phyloP scores from a whole-genome alignment of 2,113 vertebrate genomes.

The Odocoileus virginianus region DNA sequence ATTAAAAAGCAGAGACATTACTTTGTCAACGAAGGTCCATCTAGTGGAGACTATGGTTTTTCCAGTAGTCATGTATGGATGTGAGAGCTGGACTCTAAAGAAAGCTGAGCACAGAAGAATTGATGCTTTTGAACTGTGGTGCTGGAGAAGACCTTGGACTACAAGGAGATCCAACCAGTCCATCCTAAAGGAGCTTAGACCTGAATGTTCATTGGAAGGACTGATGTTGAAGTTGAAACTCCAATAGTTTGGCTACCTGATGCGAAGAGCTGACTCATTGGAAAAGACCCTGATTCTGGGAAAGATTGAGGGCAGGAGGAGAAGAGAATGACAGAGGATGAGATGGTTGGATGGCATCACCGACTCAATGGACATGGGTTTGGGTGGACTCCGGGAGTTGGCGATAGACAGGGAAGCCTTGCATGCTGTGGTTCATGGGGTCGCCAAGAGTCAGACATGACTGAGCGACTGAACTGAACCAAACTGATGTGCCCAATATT shows the following conservation, averaged over 20 bases:
- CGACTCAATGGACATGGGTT: neutral
- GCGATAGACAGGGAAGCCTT: neutral
- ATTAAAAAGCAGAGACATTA: neutral
- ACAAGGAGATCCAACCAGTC: neutral
- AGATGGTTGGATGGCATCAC: neutral
- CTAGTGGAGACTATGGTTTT: neutral
- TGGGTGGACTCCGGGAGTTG: neutral
- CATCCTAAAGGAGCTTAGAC: neutral
- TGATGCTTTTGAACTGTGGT: neutral
- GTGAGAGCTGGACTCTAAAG: neutral
- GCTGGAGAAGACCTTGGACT: neutral
- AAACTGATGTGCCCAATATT: neutral
- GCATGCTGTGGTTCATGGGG: neutral
- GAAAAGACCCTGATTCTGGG: neutral
- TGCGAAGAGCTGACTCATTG: neutral
- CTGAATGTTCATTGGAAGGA: neutral
- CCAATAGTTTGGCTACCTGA: neutral
- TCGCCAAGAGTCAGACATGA: accelerated
- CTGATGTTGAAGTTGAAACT: neutral
- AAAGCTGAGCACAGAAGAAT: neutral
- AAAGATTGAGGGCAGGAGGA: neutral
- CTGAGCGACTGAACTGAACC: neutral
- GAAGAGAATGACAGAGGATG: neutral
- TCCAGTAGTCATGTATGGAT: neutral
- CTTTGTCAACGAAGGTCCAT: neutral